Evolutionary conservation across 2,113 vertebrate genomes (phyloP).

Genomic region (Gambusia holbrooki): DNA sequence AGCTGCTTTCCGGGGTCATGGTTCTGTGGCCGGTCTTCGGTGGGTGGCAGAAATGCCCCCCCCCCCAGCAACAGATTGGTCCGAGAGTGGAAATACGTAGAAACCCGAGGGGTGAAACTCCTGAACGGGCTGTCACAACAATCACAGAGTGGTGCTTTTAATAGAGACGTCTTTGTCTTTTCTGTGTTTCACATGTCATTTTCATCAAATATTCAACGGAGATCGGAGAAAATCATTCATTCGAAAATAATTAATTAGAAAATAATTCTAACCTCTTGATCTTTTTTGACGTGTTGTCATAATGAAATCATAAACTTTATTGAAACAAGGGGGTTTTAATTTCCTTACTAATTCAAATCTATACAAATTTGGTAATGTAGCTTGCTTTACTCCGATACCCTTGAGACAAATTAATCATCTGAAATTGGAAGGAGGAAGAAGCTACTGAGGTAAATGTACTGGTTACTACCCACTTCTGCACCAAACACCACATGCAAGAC

Average conservation of each 20-base stretch:
- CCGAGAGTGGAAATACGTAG: constrained; percentile 17
- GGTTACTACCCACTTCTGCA: not conserved
- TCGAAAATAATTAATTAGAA: too few relatives aligned
- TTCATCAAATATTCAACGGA: not conserved
- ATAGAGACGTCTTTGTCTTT: constrained; percentile 17
- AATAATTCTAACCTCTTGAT: too few relatives aligned
- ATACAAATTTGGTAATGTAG: too few relatives aligned
- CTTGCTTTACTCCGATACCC: too few relatives aligned
- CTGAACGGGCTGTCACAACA: constrained; percentile 26
- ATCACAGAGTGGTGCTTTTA: constrained; percentile 10
- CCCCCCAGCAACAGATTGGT: constrained; percentile 39
- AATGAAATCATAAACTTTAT: too few relatives aligned
- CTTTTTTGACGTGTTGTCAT: too few relatives aligned
- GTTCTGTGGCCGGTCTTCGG: constrained; percentile 49
- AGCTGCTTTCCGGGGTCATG: constrained; percentile 66
- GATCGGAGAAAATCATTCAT: too few relatives aligned
- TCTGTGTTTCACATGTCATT: constrained; percentile 3
- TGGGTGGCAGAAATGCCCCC: constrained; percentile 39
- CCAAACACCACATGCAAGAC: not conserved
- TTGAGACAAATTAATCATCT: too few relatives aligned
- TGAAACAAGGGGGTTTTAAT: too few relatives aligned
- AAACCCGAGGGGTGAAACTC: constrained; percentile 30
- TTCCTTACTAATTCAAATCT: too few relatives aligned
- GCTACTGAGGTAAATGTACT: too few relatives aligned
- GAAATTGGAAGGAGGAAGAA: too few relatives aligned